Conservation (phyloP, 2,113 vertebrate species). For the Strix uralensis region DNA sequence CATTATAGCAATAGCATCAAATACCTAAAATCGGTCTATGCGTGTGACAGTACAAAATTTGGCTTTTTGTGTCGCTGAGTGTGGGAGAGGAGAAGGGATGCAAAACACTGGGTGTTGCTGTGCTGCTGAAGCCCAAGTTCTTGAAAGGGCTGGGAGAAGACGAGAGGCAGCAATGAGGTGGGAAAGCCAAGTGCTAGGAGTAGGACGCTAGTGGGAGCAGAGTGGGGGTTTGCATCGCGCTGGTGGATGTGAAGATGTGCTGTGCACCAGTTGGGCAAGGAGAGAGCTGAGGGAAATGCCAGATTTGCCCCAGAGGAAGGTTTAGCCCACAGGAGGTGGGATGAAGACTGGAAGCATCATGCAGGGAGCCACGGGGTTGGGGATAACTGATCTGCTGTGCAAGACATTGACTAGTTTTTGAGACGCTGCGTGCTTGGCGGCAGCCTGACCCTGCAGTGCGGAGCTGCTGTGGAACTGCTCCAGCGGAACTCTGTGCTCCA, state of each 20-base stretch:
- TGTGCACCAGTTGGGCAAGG: not conserved
- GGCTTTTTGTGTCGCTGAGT: not conserved
- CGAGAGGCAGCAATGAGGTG: not conserved
- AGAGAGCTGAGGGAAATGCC: not conserved
- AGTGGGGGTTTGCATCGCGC: accelerated
- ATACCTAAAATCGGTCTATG: not conserved
- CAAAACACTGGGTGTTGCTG: not conserved
- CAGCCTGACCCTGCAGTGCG: not conserved
- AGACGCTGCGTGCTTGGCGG: accelerated
- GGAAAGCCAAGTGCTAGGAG: not conserved
- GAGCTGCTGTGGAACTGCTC: not conserved
- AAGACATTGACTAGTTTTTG: not conserved
- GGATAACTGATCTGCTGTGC: no score
- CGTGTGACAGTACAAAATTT: not conserved
- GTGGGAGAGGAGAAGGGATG: not conserved
- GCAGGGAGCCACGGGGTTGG: not conserved
- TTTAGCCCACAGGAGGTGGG: not conserved
- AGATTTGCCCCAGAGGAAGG: not conserved
- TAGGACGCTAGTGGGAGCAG: not conserved
- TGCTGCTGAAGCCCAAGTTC: not conserved
- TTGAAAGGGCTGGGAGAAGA: not conserved
- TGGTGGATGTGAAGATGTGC: not conserved
- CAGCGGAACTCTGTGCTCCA: not conserved
- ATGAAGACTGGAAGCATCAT: not conserved
- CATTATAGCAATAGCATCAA: not conserved